Conservation (phyloP, 2,888 invertebrate species). For the Troilus luridus region DNA sequence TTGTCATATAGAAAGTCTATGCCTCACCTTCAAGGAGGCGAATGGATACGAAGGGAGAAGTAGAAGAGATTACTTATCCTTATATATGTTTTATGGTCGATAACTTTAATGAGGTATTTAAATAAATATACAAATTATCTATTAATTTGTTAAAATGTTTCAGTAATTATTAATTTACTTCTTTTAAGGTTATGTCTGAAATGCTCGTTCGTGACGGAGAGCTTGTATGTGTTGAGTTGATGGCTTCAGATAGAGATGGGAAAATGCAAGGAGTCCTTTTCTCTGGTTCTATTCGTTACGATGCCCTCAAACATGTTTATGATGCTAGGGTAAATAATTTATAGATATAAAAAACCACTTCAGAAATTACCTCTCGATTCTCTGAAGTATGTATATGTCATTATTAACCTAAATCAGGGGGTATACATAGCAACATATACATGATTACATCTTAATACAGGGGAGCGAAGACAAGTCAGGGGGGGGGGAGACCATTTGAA, state of each 20-base stretch:
- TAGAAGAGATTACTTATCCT: conserved; percentile 98
- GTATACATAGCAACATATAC: too few relatives aligned
- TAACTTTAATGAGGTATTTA: conserved; percentile 93
- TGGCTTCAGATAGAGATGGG: conserved; percentile 90
- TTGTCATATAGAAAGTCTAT: conserved; percentile 81
- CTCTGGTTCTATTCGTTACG: conserved; percentile 97
- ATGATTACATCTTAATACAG: too few relatives aligned
- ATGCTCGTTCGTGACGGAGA: conserved; percentile 97
- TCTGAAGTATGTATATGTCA: too few relatives aligned
- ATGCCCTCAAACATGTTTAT: conserved; percentile 96
- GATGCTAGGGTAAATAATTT: conserved; percentile 87
- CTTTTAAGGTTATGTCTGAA: conserved; percentile 87
- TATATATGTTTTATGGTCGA: conserved; percentile 99
- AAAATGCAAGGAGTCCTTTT: conserved; percentile 94
- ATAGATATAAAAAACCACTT: too few relatives aligned
- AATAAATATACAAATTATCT: too few relatives aligned
- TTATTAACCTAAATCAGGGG: too few relatives aligned
- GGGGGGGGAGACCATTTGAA: too few relatives aligned
- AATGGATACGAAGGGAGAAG: conserved; percentile 98
- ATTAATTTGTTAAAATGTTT: too few relatives aligned
- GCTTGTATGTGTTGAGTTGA: conserved; percentile 98
- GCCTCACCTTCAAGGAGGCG: conserved; percentile 96
- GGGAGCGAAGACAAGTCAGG: too few relatives aligned
- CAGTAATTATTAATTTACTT: not conserved
- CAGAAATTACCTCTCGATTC: too few relatives aligned